phyloP scores from a whole-genome alignment of 2,113 vertebrate genomes.

The Murina feae region DNA sequence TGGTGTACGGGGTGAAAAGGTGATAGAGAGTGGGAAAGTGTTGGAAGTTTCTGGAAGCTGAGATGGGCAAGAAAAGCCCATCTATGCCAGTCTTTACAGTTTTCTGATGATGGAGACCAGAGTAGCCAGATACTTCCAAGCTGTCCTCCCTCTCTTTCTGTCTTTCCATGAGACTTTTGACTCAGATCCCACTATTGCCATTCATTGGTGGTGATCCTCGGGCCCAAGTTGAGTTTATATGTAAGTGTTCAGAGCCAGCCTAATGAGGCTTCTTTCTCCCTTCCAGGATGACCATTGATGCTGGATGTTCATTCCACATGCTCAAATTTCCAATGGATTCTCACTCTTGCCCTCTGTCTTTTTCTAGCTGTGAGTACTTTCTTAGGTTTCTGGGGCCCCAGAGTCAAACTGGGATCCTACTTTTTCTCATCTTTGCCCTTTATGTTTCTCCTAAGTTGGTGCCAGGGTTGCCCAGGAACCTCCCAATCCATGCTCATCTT shows the following conservation, averaged over 20 bases:
- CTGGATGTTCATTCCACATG: constrained; percentile 93
- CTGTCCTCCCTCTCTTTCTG: constrained; percentile 5
- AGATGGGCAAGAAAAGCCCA: not conserved
- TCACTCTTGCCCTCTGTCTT: constrained; percentile 96
- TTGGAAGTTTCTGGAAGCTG: not conserved
- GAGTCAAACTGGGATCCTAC: constrained; percentile 42
- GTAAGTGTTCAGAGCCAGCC: not conserved
- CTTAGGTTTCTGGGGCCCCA: constrained; percentile 57
- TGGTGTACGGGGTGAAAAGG: not conserved
- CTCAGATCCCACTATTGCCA: not conserved
- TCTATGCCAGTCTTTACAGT: not conserved
- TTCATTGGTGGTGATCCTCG: not conserved
- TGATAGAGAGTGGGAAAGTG: not conserved
- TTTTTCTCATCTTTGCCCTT: constrained; percentile 56
- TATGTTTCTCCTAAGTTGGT: constrained; percentile 61
- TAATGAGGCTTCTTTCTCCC: constrained; percentile 56
- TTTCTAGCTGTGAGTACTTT: constrained; percentile 97
- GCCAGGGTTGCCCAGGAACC: not conserved
- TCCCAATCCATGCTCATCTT: constrained; percentile 54
- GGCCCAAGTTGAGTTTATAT: not conserved
- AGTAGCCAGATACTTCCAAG: not conserved
- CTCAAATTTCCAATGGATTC: constrained; percentile 98
- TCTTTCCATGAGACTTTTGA: constrained; percentile 39
- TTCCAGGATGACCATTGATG: constrained; percentile 93
- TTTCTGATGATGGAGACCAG: constrained; percentile 5